A percentile compares a stretch with the other conserved stretches of the same genome.
Evolutionary conservation across 2,113 vertebrate species (phyloP).

Genomic region (Cephalopholis sonnerati): DNA sequence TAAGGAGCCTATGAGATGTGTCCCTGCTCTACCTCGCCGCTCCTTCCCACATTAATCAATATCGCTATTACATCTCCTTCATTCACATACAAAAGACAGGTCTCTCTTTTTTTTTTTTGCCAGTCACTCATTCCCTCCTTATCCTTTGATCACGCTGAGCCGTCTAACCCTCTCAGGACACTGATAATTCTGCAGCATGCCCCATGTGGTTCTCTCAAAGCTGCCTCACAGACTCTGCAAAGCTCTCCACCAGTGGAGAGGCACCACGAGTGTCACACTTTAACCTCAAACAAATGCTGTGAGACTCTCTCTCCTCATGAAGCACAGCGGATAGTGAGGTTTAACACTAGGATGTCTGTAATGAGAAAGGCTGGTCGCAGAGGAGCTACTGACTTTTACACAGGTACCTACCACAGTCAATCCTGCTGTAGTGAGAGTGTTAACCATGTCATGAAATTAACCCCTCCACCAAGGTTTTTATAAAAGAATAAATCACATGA

Average conservation of each 20-base stretch:
- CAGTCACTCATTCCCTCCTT: constrained; percentile 49
- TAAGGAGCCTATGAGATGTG: constrained; percentile 21
- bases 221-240: constrained; percentile 44
- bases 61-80: constrained; percentile 77
- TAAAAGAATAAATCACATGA: not conserved
- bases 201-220: constrained; percentile 53
- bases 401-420: not conserved
- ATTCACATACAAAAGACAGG: constrained; percentile 72
- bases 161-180: constrained; percentile 61
- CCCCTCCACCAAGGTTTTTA: not conserved
- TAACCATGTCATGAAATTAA: not conserved
- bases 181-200: constrained; percentile 62
- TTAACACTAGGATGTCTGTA: constrained; percentile 39
- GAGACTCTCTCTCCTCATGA: constrained; percentile 28
- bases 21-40: constrained; percentile 50
- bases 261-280: constrained; percentile 37
- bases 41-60: constrained; percentile 71
- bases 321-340: constrained; percentile 23
- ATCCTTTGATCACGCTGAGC: constrained; percentile 74
- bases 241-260: constrained; percentile 43
- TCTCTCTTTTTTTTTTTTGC: constrained; percentile 36
- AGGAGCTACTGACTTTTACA: constrained; percentile 16
- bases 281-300: constrained; percentile 59
- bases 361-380: constrained; percentile 18
- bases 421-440: not conserved